Evolutionary conservation across 1,140 invertebrate genomes (phyloP), one percentile per base, ranked within the genome.

Genomic region (Saxidomus purpurata): DNA sequence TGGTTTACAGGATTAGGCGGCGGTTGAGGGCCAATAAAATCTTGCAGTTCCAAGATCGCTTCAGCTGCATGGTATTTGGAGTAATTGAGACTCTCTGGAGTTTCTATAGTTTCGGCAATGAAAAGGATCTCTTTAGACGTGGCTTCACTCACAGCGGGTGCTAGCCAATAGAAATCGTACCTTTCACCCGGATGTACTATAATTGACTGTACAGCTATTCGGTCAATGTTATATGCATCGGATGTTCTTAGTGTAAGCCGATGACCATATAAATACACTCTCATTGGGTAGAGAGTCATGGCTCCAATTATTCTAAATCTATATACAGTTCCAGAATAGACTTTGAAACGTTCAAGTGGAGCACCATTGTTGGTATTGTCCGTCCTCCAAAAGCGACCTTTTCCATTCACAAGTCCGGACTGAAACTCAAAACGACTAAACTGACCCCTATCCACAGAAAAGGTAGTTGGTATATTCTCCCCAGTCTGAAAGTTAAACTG

Each of bases 161-260:
- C n/a, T n/a, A n/a, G n/a, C n/a, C n/a, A n/a, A n/a, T n/a, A n/a
- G n/a, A n/a, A n/a, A n/a, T n/a, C n/a, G n/a, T n/a, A n/a, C n/a
- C n/a, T n/a, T n/a, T n/a, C n/a, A n/a, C n/a, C n/a, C n/a, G n/a
- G n/a, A n/a, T n/a, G n/a, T n/a, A n/a, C n/a, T n/a, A n/a, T 90
- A 40, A 95, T 85, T 0, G 91, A 93, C 40, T 94, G 90, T 0
- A 92, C 93, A 96, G 97, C 96, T 77, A 98, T 95, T 0, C 98
- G 97, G 92, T 97, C 96, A 79, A 99, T 95, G 89, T 98, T 97
- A 91, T 97, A 97, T 28, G 98, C 98, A 95, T 99, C 98, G 11
- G 97, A 97, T 55, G 97, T 97, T 47, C 99, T n/a, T n/a, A n/a
- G n/a, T n/a, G n/a, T n/a, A n/a, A n/a, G n/a, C n/a, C n/a, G n/a